phyloP scores from a whole-genome alignment of 2,797 vertebrate species.

The Syngnathus rostellatus region DNA sequence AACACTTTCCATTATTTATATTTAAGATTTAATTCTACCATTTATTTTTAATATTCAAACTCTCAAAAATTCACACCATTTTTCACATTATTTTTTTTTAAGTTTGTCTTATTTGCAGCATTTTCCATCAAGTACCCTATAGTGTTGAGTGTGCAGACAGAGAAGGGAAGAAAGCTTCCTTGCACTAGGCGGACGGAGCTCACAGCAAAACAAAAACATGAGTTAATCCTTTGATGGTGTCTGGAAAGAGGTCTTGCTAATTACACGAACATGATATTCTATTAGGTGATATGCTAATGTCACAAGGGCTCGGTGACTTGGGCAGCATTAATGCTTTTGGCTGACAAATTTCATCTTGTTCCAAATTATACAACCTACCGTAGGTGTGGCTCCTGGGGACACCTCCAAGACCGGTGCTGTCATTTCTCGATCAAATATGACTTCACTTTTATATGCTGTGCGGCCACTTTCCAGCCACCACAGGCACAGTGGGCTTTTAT shows the following conservation, averaged over 20 bases:
- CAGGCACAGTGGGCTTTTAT: constrained; percentile 45
- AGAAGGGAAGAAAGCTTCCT: neutral
- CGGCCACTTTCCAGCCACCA: constrained; percentile 23
- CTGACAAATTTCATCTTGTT: neutral
- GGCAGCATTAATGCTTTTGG: neutral
- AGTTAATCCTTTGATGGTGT: neutral
- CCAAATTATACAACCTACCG: neutral
- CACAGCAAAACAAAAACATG: neutral
- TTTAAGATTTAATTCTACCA: no score
- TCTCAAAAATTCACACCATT: neutral
- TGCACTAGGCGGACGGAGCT: neutral
- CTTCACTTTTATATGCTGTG: constrained; percentile 36
- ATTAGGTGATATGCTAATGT: neutral
- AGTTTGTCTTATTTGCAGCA: neutral
- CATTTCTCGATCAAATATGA: constrained; percentile 24
- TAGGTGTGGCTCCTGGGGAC: neutral
- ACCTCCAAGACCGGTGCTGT: constrained; percentile 19
- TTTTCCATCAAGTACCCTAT: neutral
- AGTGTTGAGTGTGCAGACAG: neutral
- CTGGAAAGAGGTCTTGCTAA: neutral
- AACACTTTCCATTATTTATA: no score
- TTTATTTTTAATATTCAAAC: no score
- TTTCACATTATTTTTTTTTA: neutral
- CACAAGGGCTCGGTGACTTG: neutral
- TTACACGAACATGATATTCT: neutral